These are phyloP conservation scores for Pseudorectes ferrugineus DNA, from an alignment of 2,113 vertebrate genomes.

Conservation along the genomic window DNA sequence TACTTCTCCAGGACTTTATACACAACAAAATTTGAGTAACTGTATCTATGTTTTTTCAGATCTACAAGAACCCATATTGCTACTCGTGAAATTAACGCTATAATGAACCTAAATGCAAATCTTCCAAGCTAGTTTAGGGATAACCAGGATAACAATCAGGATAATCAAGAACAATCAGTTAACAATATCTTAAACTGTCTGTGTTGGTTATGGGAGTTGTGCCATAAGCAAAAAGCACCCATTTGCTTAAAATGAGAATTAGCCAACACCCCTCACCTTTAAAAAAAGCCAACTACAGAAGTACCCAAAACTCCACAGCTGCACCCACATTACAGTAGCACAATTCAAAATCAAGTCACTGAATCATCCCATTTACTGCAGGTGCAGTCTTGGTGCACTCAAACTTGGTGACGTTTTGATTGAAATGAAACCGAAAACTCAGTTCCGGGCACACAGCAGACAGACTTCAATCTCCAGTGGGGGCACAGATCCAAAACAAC, in stretches of 20 bases:
- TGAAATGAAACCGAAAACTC: neutral
- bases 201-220: neutral
- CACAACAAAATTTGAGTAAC: neutral
- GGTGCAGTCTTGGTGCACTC: neutral
- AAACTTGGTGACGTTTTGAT: neutral
- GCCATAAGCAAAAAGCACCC: neutral
- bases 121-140: neutral
- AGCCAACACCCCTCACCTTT: accelerated
- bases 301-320: neutral
- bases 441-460: neutral
- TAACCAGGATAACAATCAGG: neutral
- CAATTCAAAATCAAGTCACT: neutral
- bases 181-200: neutral
- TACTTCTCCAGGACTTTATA: neutral
- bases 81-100: neutral
- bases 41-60: neutral
- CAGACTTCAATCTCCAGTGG: neutral
- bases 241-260: neutral
- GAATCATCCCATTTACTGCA: neutral
- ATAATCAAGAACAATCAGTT: neutral
- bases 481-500: neutral
- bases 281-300: neutral
- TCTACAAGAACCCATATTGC: neutral
- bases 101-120: neutral
- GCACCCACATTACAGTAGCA: neutral